A percentile compares a stretch with the other conserved stretches of the same genome.
Conservation (phyloP, 1,140 invertebrate genomes). For the Sycophila sp. region DNA sequence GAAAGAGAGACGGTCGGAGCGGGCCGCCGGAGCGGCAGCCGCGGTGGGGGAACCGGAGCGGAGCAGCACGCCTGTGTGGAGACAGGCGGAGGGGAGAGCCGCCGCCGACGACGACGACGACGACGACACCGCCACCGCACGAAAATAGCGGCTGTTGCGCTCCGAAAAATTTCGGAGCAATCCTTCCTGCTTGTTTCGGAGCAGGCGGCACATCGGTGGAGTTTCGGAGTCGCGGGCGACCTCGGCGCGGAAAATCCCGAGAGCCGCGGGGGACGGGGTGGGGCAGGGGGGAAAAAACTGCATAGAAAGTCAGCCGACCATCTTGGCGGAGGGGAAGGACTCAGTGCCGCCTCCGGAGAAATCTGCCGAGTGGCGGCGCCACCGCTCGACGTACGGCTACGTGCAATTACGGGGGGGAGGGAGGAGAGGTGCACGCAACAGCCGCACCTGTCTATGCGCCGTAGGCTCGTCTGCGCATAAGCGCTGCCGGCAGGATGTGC, state of each 20-base stretch:
- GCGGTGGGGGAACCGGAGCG: neutral
- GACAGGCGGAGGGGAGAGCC: neutral
- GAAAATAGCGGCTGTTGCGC: neutral
- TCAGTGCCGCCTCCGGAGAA: neutral
- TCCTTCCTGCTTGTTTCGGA: too few species aligned
- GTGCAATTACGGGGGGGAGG: constrained; percentile 1
- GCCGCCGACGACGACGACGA: neutral
- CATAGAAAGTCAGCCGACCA: neutral
- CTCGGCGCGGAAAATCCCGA: too few species aligned
- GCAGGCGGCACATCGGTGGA: neutral
- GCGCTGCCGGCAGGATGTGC: too few species aligned
- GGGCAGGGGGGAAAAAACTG: constrained; percentile 32
- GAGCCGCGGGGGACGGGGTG: constrained; percentile 34
- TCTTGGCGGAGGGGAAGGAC: neutral
- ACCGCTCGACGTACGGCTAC: neutral
- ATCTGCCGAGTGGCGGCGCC: neutral
- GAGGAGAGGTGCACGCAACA: constrained; percentile 34
- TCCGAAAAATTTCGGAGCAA: too few species aligned
- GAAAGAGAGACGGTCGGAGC: constrained; percentile 20
- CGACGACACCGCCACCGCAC: neutral
- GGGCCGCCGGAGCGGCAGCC: neutral
- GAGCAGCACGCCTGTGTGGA: neutral
- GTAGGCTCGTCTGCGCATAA: neutral
- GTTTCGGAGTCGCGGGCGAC: too few species aligned
- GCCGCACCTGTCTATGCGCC: constrained; percentile 28